phyloP scores from a whole-genome alignment of 1,140 invertebrate genomes.

The Nasonia giraulti region DNA sequence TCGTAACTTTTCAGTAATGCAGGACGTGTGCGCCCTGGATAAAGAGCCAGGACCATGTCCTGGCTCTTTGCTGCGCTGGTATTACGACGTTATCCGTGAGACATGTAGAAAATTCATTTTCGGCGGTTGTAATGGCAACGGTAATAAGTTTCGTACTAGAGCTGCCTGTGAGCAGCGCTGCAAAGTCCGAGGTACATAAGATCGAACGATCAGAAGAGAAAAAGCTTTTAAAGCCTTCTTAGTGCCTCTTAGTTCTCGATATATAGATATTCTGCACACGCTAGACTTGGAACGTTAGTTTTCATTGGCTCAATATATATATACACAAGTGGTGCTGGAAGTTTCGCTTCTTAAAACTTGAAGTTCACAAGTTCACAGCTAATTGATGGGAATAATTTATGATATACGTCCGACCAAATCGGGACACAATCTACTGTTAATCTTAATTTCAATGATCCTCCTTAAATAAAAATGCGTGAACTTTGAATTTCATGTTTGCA shows the following conservation, averaged over 20 bases:
- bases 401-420: too few species aligned
- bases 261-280: constrained; percentile 15
- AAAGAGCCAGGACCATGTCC: constrained; percentile 76
- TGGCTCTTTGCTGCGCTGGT: constrained; percentile 76
- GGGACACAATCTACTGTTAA: too few species aligned
- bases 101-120: constrained; percentile 78
- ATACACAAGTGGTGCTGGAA: constrained; percentile 29
- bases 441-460: too few species aligned
- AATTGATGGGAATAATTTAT: background rate
- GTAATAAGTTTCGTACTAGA: constrained; percentile 79
- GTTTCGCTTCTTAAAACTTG: background rate
- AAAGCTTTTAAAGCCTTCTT: constrained; percentile 25
- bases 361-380: background rate
- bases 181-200: constrained; percentile 63
- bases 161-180: constrained; percentile 78
- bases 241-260: constrained; percentile 13
- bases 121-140: constrained; percentile 81
- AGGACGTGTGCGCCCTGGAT: constrained; percentile 76
- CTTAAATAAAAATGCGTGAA: background rate
- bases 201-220: constrained; percentile 14
- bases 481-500: background rate
- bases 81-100: constrained; percentile 76
- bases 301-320: constrained; percentile 6
- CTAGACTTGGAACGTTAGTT: constrained; percentile 7
- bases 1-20: constrained; percentile 67